Conservation (phyloP, 2,888 invertebrate genomes). For the Oxycera nigricornis region DNA sequence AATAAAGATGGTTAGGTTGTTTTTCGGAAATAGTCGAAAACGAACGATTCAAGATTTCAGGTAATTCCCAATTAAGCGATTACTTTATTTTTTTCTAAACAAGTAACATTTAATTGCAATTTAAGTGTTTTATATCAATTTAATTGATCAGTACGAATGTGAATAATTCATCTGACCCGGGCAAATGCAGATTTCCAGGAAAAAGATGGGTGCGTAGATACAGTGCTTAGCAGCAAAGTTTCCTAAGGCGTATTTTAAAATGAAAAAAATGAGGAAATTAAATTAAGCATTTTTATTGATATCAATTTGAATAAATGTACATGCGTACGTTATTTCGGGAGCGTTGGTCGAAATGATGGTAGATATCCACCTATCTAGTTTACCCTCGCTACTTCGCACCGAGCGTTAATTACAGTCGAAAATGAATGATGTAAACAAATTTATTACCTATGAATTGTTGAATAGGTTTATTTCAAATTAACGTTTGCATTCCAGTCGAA, state of each 20-base stretch:
- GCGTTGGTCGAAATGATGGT: neutral
- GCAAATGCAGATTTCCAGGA: neutral
- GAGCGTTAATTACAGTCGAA: constrained; percentile 31
- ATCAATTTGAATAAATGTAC: constrained; percentile 36
- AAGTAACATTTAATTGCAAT: neutral
- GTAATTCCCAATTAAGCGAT: constrained; percentile 7
- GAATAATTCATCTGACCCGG: neutral
- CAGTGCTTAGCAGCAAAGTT: neutral
- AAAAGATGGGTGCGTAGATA: neutral
- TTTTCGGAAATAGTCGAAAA: neutral
- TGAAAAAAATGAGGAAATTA: constrained; percentile 24
- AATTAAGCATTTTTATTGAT: constrained; percentile 36
- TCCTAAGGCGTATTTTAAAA: neutral
- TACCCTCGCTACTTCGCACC: constrained; percentile 7
- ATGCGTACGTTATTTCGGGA: constrained; percentile 8
- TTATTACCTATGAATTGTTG: constrained; percentile 34
- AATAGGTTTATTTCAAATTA: constrained; percentile 28
- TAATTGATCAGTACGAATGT: neutral
- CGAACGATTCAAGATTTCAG: neutral
- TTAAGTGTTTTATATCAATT: constrained; percentile 1
- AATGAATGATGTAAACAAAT: constrained; percentile 36
- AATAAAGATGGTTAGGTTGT: neutral
- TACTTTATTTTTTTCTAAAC: neutral
- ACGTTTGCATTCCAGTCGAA: neutral
- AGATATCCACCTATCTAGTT: neutral